Conservation (phyloP, 2,888 invertebrate genomes). For the Macrostomum cliftonense region DNA sequence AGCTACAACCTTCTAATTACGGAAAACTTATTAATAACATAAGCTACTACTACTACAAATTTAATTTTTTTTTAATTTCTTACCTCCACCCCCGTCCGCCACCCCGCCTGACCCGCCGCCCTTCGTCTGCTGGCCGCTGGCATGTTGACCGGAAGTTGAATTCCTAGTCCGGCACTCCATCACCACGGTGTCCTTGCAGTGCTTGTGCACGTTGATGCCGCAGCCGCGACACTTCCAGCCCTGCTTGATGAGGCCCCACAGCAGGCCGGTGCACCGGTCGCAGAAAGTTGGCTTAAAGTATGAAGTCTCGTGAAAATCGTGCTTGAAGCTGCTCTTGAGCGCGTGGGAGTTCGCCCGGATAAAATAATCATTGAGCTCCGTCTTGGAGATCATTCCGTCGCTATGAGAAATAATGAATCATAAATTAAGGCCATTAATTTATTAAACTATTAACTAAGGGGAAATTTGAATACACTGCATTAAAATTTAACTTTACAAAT, state of each 20-base stretch:
- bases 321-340: slow-evolving; percentile 43
- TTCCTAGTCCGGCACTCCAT: slow-evolving; percentile 39
- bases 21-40: no score
- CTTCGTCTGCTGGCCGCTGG: no score
- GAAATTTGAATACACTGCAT: no score
- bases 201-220: slow-evolving; percentile 43
- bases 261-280: slow-evolving; percentile 43
- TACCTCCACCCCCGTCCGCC: no score
- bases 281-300: slow-evolving; percentile 46
- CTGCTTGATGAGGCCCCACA: slow-evolving; percentile 45
- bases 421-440: no score
- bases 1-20: no score
- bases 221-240: slow-evolving; percentile 44
- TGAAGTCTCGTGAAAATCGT: slow-evolving; percentile 45
- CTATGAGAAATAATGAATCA: no score
- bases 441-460: no score
- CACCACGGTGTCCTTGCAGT: slow-evolving; percentile 43
- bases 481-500: not conserved
- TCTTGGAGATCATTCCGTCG: slow-evolving; percentile 43
- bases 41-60: no score
- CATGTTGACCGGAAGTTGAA: no score
- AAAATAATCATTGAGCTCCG: slow-evolving; percentile 44
- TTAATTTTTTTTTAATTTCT: no score
- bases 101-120: no score
- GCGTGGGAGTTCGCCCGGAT: slow-evolving; percentile 42